A percentile compares a stretch with the other conserved stretches of the same genome.
These are phyloP conservation scores for Entelurus aequoreus DNA, from an alignment of 2,113 vertebrate genomes.

Conservation along the genomic window DNA sequence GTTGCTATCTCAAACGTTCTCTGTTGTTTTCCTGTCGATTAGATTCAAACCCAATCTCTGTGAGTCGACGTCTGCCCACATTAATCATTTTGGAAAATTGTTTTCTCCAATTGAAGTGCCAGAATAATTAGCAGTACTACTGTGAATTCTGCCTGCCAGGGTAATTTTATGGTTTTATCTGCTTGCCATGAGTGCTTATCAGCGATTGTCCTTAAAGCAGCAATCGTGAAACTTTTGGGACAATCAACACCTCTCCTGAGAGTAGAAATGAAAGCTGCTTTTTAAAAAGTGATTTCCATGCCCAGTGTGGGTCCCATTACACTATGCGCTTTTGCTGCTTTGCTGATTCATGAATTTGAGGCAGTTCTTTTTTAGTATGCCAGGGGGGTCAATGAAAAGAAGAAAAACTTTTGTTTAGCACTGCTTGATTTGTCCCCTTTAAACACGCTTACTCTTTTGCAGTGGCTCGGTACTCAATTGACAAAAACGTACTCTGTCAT, in stretches of 20 bases:
- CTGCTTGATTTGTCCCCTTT: conserved; percentile 2
- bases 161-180: conserved; percentile 14
- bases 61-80: neutral
- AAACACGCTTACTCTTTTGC: neutral
- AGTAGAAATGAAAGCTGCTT: conserved; percentile 6
- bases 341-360: neutral
- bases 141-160: conserved; percentile 15
- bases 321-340: neutral
- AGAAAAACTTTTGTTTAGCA: conserved; percentile 13
- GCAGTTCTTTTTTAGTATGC: neutral
- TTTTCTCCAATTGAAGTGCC: conserved; percentile 22
- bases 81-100: conserved; percentile 14
- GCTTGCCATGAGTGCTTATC: conserved; percentile 26
- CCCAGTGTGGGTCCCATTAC: neutral
- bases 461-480: neutral
- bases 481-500: neutral
- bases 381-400: conserved; percentile 7
- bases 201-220: neutral
- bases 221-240: neutral
- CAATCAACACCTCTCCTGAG: conserved; percentile 9
- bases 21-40: conserved; percentile 27
- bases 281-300: conserved; percentile 12
- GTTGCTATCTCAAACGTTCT: conserved; percentile 14
- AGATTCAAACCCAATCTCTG: conserved; percentile 20
- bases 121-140: conserved; percentile 30